phyloP scores from a whole-genome alignment of 2,888 invertebrate species.

The Plebejus melissa region DNA sequence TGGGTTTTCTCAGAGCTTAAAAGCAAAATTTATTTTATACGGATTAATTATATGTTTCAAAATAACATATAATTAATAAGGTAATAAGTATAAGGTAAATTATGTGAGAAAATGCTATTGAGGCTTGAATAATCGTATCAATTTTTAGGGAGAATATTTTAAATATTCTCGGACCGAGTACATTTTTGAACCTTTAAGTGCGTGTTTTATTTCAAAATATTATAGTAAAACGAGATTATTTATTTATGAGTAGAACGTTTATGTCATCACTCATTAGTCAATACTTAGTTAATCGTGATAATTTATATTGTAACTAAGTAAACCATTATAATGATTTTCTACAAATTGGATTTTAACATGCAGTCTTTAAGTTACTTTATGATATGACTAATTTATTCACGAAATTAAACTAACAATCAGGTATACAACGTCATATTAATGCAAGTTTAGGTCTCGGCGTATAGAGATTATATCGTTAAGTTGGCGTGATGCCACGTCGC shows the following conservation, averaged over 20 bases:
- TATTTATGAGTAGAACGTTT: too few species aligned
- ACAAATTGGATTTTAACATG: not conserved
- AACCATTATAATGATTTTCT: too few species aligned
- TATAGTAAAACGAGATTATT: too few species aligned
- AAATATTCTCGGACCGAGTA: not conserved
- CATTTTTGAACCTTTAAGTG: too few species aligned
- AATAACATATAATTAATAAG: too few species aligned
- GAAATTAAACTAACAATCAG: constrained; percentile 26
- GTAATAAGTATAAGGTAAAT: too few species aligned
- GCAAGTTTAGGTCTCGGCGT: constrained; percentile 41
- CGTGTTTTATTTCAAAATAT: too few species aligned
- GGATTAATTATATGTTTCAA: not conserved
- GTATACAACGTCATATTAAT: constrained; percentile 39
- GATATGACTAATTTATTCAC: constrained; percentile 43
- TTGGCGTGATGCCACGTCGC: constrained; percentile 54
- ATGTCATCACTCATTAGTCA: too few species aligned
- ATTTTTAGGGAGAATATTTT: not conserved
- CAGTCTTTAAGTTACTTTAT: constrained; percentile 7
- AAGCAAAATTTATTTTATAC: not conserved
- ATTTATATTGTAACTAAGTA: too few species aligned
- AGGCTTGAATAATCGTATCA: not conserved
- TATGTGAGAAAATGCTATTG: too few species aligned
- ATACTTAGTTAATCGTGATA: too few species aligned
- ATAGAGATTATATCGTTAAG: constrained; percentile 44
- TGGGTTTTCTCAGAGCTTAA: not conserved